Evolutionary conservation across 1,140 invertebrate genomes (phyloP).

Genomic region (Diorhabda sublineata): DNA sequence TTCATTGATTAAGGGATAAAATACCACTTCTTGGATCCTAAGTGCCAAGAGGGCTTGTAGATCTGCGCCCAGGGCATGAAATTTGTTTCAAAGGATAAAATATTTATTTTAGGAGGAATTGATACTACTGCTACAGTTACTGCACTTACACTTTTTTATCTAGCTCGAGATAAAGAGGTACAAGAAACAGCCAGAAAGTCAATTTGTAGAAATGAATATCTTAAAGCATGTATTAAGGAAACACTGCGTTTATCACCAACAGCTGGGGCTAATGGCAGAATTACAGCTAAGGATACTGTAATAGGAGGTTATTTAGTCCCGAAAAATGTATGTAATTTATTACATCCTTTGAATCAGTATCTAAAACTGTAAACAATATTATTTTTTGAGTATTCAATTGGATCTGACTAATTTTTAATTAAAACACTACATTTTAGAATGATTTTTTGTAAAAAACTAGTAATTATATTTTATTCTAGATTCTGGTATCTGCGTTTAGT

Average conservation of each 20-base stretch:
- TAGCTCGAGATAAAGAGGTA: constrained; percentile 30
- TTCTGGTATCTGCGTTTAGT: constrained; percentile 49
- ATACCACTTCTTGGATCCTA: too few species aligned
- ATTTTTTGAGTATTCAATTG: too few species aligned
- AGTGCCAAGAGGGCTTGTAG: too few species aligned
- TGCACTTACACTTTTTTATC: constrained; percentile 38
- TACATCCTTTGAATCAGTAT: not conserved
- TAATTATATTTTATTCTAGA: constrained; percentile 39
- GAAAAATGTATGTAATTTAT: constrained; percentile 43
- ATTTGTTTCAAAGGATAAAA: too few species aligned
- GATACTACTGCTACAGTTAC: constrained; percentile 43
- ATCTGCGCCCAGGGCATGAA: too few species aligned
- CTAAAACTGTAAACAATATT: too few species aligned
- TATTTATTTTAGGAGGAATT: constrained; percentile 39
- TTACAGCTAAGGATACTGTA: constrained; percentile 44
- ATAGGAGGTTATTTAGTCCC: constrained; percentile 51
- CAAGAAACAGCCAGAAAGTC: constrained; percentile 33
- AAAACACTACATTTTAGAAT: not conserved
- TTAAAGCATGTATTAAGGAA: constrained; percentile 68
- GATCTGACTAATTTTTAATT: not conserved
- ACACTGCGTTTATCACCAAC: constrained; percentile 54
- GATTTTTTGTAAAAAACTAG: not conserved
- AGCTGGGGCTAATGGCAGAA: constrained; percentile 49
- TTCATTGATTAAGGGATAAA: too few species aligned
- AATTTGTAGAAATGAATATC: constrained; percentile 42